A percentile compares a stretch with the other conserved stretches of the same genome.
These are phyloP conservation scores for Phortica magna DNA, from an alignment of 2,888 invertebrate species.

Conservation along the genomic window DNA sequence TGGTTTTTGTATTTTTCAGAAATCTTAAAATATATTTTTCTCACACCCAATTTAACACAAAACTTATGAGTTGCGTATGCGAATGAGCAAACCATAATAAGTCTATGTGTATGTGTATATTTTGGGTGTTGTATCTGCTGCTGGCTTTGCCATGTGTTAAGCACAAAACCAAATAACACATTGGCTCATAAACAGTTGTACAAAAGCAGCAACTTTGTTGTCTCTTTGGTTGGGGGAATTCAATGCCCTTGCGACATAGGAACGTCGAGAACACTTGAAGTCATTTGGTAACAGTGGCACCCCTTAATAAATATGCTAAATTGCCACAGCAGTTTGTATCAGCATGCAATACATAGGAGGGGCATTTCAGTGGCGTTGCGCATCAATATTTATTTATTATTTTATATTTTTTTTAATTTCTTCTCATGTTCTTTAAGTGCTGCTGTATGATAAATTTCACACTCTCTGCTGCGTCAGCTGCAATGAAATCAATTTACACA, in stretches of 20 bases:
- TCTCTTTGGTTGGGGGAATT: neutral
- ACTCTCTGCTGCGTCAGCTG: neutral
- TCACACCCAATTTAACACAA: conserved; percentile 40
- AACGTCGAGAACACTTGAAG: conserved; percentile 45
- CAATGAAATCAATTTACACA: conserved; percentile 38
- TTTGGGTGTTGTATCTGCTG: conserved; percentile 8
- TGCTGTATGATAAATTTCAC: conserved; percentile 21
- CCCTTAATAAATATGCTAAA: conserved; percentile 45
- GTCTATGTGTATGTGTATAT: conserved; percentile 1
- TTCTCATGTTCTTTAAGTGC: neutral
- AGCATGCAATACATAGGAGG: neutral
- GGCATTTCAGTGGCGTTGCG: neutral
- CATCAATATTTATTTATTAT: neutral
- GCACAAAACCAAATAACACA: conserved; percentile 49
- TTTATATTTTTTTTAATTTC: conserved; percentile 13
- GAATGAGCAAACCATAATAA: neutral
- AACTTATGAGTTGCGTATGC: conserved; percentile 41
- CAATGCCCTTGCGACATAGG: conserved; percentile 21
- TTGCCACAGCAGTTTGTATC: neutral
- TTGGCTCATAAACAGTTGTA: neutral
- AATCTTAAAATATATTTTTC: conserved; percentile 6
- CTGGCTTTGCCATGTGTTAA: conserved; percentile 59
- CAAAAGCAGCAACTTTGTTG: conserved; percentile 28
- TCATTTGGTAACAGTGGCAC: conserved; percentile 63
- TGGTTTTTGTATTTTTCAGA: conserved; percentile 27